Percentiles rank a stretch among this genome's conserved stretches.
Conservation (phyloP, 2,888 invertebrate genomes). For the Strigamia crassipes region DNA sequence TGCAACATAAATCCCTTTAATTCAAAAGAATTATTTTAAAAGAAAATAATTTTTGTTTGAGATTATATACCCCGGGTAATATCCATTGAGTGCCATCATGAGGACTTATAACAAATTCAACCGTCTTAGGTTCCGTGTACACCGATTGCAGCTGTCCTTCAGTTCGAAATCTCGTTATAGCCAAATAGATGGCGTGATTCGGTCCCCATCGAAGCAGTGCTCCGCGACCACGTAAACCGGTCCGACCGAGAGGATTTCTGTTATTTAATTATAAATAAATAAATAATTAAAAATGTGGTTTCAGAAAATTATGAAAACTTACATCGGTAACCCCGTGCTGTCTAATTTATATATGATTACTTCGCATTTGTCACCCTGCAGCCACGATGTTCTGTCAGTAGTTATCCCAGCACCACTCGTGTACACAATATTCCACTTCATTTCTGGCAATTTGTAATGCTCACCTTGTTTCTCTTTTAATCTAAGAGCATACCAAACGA, state of each 20-base stretch:
- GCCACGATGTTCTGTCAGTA: slow-evolving; percentile 54
- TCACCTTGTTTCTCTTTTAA: slow-evolving; percentile 46
- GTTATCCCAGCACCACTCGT: slow-evolving; percentile 53
- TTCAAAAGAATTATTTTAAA: neutral
- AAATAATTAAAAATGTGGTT: no score
- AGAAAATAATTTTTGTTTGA: neutral
- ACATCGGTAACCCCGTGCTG: slow-evolving; percentile 53
- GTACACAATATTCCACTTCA: slow-evolving; percentile 53
- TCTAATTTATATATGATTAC: slow-evolving; percentile 52
- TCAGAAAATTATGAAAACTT: slow-evolving; percentile 33
- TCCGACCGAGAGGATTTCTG: slow-evolving; percentile 59
- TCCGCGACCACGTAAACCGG: slow-evolving; percentile 58
- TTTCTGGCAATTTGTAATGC: slow-evolving; percentile 51
- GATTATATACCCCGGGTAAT: slow-evolving; percentile 2
- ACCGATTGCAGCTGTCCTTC: slow-evolving; percentile 49
- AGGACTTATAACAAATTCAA: slow-evolving; percentile 48
- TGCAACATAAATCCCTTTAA: slow-evolving; percentile 31
- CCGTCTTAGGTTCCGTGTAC: slow-evolving; percentile 44
- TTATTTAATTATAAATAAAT: slow-evolving; percentile 36
- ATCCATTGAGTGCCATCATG: slow-evolving; percentile 13
- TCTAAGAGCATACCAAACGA: slow-evolving; percentile 8
- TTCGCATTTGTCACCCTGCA: slow-evolving; percentile 50
- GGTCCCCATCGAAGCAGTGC: slow-evolving; percentile 59
- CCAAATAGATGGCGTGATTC: slow-evolving; percentile 58
- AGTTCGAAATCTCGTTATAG: slow-evolving; percentile 55